Conservation (phyloP, 53 echinoderm and acorn worm species). For the Mesocentrotus franciscanus region DNA sequence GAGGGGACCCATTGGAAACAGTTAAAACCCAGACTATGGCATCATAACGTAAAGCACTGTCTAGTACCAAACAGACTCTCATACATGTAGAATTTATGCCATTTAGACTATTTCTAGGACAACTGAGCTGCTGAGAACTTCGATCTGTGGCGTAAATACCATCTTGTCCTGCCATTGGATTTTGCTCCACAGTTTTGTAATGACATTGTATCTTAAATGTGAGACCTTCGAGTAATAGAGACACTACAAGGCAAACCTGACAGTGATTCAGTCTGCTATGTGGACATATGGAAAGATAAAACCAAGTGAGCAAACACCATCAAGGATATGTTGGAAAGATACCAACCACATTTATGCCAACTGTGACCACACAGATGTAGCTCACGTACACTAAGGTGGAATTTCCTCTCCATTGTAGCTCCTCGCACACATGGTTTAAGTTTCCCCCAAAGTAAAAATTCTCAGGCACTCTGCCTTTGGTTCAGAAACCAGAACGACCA, state of each 20-base stretch:
- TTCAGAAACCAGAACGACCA: constrained; percentile 41
- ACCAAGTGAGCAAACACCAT: neutral
- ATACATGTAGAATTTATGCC: neutral
- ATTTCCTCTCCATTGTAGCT: constrained; percentile 39
- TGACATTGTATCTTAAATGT: constrained; percentile 4
- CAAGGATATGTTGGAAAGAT: constrained; percentile 5
- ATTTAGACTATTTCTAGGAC: neutral
- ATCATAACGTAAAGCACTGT: neutral
- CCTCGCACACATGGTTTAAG: constrained; percentile 25
- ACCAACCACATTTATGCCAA: neutral
- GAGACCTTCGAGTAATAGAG: neutral
- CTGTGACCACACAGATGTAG: neutral
- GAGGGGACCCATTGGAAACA: neutral
- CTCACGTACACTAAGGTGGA: neutral
- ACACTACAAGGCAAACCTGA: constrained; percentile 9
- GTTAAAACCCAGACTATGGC: neutral
- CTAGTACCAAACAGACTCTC: neutral
- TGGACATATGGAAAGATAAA: constrained; percentile 25
- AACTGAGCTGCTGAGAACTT: neutral
- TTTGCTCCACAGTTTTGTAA: neutral
- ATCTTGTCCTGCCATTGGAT: neutral
- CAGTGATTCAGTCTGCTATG: constrained; percentile 8
- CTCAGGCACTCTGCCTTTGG: constrained; percentile 31
- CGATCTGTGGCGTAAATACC: neutral
- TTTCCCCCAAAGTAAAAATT: constrained; percentile 44